phyloP scores from a whole-genome alignment of 2,797 vertebrate species.

The Microctenopoma lineatum region DNA sequence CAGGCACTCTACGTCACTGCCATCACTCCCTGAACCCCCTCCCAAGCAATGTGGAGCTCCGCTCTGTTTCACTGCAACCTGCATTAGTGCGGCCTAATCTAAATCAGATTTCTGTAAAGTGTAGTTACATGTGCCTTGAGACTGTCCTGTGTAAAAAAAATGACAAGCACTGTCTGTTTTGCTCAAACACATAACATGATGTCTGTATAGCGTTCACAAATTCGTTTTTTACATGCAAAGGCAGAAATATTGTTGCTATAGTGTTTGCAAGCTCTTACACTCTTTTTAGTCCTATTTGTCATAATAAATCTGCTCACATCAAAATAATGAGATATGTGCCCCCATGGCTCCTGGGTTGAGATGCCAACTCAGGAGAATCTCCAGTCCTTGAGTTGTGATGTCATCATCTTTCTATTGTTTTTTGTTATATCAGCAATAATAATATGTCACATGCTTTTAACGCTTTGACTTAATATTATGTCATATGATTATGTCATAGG shows the following conservation, averaged over 20 bases:
- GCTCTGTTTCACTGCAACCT: slow-evolving; percentile 68
- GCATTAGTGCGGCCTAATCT: slow-evolving; percentile 70
- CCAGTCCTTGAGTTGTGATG: no score
- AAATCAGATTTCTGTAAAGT: slow-evolving; percentile 75
- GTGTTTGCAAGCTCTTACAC: neutral
- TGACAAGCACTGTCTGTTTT: slow-evolving; percentile 42
- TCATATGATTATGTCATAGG: neutral
- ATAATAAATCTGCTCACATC: neutral
- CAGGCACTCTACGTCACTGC: slow-evolving; percentile 45
- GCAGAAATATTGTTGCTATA: slow-evolving; percentile 5
- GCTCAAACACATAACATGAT: slow-evolving; percentile 30
- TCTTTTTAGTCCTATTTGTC: neutral
- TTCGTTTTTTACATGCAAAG: slow-evolving; percentile 7
- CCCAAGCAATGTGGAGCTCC: slow-evolving; percentile 85
- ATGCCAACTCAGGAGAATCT: no score
- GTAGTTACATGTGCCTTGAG: slow-evolving; percentile 57
- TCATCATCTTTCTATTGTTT: neutral
- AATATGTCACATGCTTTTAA: neutral
- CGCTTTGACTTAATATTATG: no score
- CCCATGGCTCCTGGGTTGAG: neutral
- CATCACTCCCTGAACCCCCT: slow-evolving; percentile 51
- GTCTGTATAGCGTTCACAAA: slow-evolving; percentile 27
- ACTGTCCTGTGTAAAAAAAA: slow-evolving; percentile 28
- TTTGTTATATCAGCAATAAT: neutral
- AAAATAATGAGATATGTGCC: neutral